Percentiles rank a stretch among this genome's conserved stretches.
These are phyloP conservation scores for Drosophila melanosoma DNA, from an alignment of 2,888 invertebrate species.

Conservation along the genomic window DNA sequence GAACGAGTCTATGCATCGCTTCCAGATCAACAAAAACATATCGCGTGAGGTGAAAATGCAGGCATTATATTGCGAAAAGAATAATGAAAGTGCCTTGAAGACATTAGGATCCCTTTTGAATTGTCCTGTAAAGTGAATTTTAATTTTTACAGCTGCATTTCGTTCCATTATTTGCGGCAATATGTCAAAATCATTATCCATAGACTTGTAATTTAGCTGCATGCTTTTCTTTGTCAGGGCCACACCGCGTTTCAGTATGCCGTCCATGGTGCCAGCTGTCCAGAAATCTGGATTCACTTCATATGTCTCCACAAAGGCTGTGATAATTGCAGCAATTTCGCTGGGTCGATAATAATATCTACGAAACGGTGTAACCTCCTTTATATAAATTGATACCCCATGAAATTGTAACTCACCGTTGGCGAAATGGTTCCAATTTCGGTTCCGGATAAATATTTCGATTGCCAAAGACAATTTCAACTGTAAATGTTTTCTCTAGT, in stretches of 20 bases:
- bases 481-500: constrained; percentile 78
- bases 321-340: constrained; percentile 79
- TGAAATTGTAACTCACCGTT: constrained; percentile 38
- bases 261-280: constrained; percentile 76
- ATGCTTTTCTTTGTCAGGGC: constrained; percentile 67
- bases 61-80: constrained; percentile 76
- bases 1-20: constrained; percentile 86
- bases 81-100: constrained; percentile 76
- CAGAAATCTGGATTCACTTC: constrained; percentile 80
- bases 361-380: background rate
- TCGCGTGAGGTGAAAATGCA: constrained; percentile 74
- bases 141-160: constrained; percentile 70
- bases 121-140: constrained; percentile 72
- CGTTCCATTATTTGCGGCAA: constrained; percentile 77
- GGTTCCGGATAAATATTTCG: constrained; percentile 64
- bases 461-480: constrained; percentile 77
- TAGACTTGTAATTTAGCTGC: constrained; percentile 65
- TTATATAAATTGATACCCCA: background rate
- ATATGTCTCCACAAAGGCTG: constrained; percentile 82
- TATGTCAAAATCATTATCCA: constrained; percentile 76
- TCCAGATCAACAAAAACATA: constrained; percentile 84
- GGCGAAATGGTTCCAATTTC: constrained; percentile 36
- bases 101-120: constrained; percentile 79
- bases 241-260: constrained; percentile 71
- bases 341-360: constrained; percentile 70